Conservation (phyloP, 2,888 invertebrate genomes). For the Cenopis cana region DNA sequence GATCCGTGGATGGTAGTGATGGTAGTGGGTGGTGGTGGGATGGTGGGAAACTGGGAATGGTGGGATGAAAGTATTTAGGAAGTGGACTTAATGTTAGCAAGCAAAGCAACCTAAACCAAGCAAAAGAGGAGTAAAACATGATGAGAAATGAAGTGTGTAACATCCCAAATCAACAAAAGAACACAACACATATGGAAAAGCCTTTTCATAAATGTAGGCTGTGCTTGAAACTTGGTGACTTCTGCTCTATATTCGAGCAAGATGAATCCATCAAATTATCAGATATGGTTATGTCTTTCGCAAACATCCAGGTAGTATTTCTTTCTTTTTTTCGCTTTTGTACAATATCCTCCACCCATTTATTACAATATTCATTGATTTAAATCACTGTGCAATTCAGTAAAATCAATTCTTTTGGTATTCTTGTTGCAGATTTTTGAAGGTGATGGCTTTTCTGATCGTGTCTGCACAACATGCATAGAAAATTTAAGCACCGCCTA, state of each 20-base stretch:
- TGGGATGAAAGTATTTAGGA: not conserved
- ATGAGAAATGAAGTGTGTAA: constrained; percentile 27
- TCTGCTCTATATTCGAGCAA: constrained; percentile 80
- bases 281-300: constrained; percentile 81
- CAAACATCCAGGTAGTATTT: constrained; percentile 66
- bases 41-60: too few relatives aligned
- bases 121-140: not conserved
- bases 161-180: constrained; percentile 15
- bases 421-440: constrained; percentile 69
- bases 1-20: too few relatives aligned
- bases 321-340: not conserved
- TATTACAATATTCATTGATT: not conserved
- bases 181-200: constrained; percentile 57
- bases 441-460: constrained; percentile 77
- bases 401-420: not conserved
- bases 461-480: constrained; percentile 77
- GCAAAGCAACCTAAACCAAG: not conserved
- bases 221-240: constrained; percentile 79
- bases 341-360: not conserved
- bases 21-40: too few relatives aligned
- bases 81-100: constrained; percentile 10
- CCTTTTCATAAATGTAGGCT: constrained; percentile 77
- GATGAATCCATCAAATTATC: constrained; percentile 78
- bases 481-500: constrained; percentile 79
- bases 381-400: not conserved